These are phyloP conservation scores for Barbus barbus DNA, from an alignment of 2,113 vertebrate genomes.

Conservation along the genomic window DNA sequence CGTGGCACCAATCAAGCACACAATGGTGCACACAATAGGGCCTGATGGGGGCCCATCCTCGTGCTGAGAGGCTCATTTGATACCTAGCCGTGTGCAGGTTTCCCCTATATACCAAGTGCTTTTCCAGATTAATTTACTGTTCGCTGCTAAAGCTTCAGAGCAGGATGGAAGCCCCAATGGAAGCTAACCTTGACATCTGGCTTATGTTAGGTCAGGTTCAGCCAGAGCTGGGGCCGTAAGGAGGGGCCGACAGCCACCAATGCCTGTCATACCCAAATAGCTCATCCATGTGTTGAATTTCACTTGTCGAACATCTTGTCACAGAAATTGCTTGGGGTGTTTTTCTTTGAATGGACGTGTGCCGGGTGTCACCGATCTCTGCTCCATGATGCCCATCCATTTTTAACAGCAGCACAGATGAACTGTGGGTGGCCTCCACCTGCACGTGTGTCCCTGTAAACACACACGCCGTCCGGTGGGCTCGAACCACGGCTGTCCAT, in stretches of 20 bases:
- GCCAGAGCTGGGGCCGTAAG: conserved; percentile 38
- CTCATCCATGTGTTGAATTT: conserved; percentile 75
- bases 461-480: conserved; percentile 39
- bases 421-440: conserved; percentile 62
- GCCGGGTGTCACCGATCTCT: conserved; percentile 73
- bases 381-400: conserved; percentile 73
- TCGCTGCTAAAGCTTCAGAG: conserved; percentile 56
- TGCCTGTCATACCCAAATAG: conserved; percentile 66
- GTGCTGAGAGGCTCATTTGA: conserved; percentile 63
- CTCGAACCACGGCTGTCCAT: conserved; percentile 29
- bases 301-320: conserved; percentile 61
- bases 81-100: conserved; percentile 67
- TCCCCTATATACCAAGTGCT: conserved; percentile 67
- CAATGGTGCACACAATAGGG: conserved; percentile 68
- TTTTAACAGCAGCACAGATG: conserved; percentile 72
- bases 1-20: conserved; percentile 75
- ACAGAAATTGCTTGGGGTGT: conserved; percentile 59
- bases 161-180: conserved; percentile 52
- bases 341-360: conserved; percentile 64
- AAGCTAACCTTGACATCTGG: conserved; percentile 72
- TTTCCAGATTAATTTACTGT: conserved; percentile 65
- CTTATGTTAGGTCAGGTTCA: conserved; percentile 58
- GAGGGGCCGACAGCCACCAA: conserved; percentile 66
- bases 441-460: conserved; percentile 52
- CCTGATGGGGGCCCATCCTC: conserved; percentile 50